Base-by-base conservation (phyloP, 2,797 vertebrate genomes). In the Pseudocheirus occidentalis region DNA sequence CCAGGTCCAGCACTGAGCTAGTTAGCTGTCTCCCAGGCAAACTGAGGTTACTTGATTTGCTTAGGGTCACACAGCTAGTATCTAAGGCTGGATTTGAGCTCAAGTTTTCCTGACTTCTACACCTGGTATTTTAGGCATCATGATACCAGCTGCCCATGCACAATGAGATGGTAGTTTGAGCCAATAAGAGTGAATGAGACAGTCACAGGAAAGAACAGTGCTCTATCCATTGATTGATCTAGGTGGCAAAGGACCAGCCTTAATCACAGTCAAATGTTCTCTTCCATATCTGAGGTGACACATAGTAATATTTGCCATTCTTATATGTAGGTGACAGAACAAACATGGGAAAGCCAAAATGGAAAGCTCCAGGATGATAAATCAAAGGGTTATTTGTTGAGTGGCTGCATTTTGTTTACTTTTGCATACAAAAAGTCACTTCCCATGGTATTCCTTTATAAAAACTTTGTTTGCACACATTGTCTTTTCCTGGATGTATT, bases 291-390 rank as follows among this genome's bases (percentile, higher is more conserved):
- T 40, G 73, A 81, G 16, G 46, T 24, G 3, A 21, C 18, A 40
- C 40, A 81, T 2, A 46, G 18, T 14, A 94, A 46, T 89, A 0
- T 0, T 91, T 59, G 58, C 94, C 54, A 56, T 91, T 93, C 90
- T 62, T 59, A 93, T 58, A 57, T 93, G 90, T 52, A 95, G n/a
- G 93, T 54, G 6, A 81, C 0, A 57, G 14, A 92, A 89, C 31
- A 50, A 50, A 58, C 5, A 0, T 52, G 9, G n/a, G 9, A 34
- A 92, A 92, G 73, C 81, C 57, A 91, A 31, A 31, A 53, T 21
- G 94, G 34, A 92, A 96, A 92, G 55, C 46, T 93, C 24, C 66
- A 95, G 56, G 91, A 93, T 93, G 46, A 27, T 40, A 92, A 81
- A 66, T 54, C 62, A 40, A 40, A 58, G 10, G 9, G 4, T 0